Conservation (phyloP, 1,140 invertebrate genomes). For the Scaptomyza pallida region DNA sequence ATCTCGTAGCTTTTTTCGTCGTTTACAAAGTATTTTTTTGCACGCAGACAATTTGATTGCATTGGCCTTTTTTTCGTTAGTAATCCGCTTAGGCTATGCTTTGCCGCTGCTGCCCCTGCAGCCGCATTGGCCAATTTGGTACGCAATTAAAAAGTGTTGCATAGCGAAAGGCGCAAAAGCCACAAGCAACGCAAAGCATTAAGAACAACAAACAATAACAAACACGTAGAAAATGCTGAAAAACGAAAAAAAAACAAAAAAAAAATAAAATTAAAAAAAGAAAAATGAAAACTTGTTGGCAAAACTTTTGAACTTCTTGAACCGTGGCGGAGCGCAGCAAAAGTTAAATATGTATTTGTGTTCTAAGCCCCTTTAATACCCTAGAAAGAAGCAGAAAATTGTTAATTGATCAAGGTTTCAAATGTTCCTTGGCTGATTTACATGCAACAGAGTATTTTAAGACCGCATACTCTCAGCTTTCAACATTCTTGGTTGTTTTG, state of each 20-base stretch:
- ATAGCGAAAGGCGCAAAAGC: conserved; percentile 35
- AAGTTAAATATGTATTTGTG: conserved; percentile 22
- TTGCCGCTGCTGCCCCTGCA: conserved; percentile 1
- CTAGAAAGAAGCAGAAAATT: background rate
- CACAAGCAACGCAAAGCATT: conserved; percentile 6
- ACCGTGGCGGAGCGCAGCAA: conserved; percentile 1
- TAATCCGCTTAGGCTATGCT: conserved; percentile 58
- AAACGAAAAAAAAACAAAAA: background rate
- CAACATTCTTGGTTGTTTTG: background rate
- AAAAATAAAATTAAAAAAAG: background rate
- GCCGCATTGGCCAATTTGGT: conserved; percentile 33
- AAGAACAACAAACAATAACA: conserved; percentile 30
- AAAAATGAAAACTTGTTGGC: background rate
- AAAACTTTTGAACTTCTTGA: conserved; percentile 7
- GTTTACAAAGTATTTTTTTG: conserved; percentile 7
- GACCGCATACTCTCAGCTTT: background rate
- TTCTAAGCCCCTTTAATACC: background rate
- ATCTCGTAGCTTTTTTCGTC: background rate
- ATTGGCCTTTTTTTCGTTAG: conserved; percentile 36
- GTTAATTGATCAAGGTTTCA: background rate
- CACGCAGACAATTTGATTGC: conserved; percentile 47
- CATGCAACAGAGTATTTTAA: background rate
- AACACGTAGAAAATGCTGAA: conserved; percentile 1
- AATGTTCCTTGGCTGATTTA: too few species aligned
- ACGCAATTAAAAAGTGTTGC: conserved; percentile 68